Evolutionary conservation across 2,888 invertebrate species (phyloP), one percentile per base, ranked within the genome.

Genomic region (Selenia dentaria): DNA sequence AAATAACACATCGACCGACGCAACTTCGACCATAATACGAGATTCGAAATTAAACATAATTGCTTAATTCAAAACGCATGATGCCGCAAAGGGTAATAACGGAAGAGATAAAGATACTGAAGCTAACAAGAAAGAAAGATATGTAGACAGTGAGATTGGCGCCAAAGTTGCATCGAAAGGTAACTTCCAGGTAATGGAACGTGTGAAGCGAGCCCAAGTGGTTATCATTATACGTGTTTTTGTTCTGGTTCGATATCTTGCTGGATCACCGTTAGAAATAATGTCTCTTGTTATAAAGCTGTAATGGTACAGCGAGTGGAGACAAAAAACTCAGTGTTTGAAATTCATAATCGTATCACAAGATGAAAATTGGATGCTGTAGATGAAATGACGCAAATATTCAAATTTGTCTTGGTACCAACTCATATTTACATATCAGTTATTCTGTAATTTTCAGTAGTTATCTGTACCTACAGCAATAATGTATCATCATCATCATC

Each of bases 11-110:
- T 85, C 72, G 68, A 70, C 79, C 79, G 75, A 79, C 85, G 80
- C 40, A 46, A 76, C 80, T 74, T 64, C 68, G 74, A 68, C 81
- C 71, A 79, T 83, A 82, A 79, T 82, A 81, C 71, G 77, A 80
- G 83, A 81, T 78, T 85, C 82, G 75, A 88, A 89, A 90, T 90
- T 90, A 90, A 87, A 87, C 77, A 88, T 90, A 90, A 90, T 90
- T 90, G 87, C 90, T 90, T 90, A 89, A 90, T 90, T 88, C 85
- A 74, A 82, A 88, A 75, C 53, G 56, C 53, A 53, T 53, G 52
- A 47, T 49, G 54, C 55, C 52, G 51, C 61, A 63, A 68, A 68
- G 62, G 65, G 68, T 49, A 50, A 35, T 40, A 43, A 38, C 51
- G 73, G 80, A 56, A 70, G 75, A 71, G 85, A 86, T 39, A 51